Percentiles rank a stretch among this genome's conserved stretches.
These are phyloP conservation scores for Seriola quinqueradiata DNA, from an alignment of 2,113 vertebrate genomes.

Conservation along the genomic window DNA sequence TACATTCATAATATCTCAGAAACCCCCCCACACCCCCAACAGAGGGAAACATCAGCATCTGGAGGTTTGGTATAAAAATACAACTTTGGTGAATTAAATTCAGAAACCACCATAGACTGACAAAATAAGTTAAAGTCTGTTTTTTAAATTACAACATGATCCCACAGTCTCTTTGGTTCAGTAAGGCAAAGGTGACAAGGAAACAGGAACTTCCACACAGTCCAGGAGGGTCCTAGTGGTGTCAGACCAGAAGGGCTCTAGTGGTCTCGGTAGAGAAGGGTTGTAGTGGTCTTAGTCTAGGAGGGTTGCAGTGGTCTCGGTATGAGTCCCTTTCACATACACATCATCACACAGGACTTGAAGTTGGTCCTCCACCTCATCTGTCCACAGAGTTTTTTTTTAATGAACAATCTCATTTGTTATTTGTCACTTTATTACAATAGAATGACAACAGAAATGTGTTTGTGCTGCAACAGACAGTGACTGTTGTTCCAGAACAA, in stretches of 20 bases:
- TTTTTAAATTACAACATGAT: constrained; percentile 33
- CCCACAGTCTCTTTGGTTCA: constrained; percentile 67
- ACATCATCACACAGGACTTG: too few species aligned
- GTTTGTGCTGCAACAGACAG: too few species aligned
- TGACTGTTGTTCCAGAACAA: too few species aligned
- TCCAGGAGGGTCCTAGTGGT: too few species aligned
- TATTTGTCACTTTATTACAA: too few species aligned
- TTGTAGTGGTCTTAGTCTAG: not conserved
- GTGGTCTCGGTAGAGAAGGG: not conserved
- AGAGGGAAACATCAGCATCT: constrained; percentile 5
- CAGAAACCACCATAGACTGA: constrained; percentile 38
- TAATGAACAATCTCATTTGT: too few species aligned
- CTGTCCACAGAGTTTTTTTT: too few species aligned
- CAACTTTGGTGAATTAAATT: constrained; percentile 42
- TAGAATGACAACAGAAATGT: too few species aligned
- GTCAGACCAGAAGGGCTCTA: not conserved
- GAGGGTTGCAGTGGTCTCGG: not conserved
- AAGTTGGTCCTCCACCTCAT: too few species aligned
- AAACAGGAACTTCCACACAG: constrained; percentile 13
- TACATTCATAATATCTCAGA: constrained; percentile 43
- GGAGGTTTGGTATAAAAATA: constrained; percentile 30
- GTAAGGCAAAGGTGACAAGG: constrained; percentile 53
- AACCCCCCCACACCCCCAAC: not conserved
- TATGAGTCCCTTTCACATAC: not conserved
- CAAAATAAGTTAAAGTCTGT: constrained; percentile 29